A percentile compares a stretch with the other conserved stretches of the same genome.
Evolutionary conservation across 1,140 invertebrate species (phyloP).

Genomic region (Rhopalosiphum maidis): DNA sequence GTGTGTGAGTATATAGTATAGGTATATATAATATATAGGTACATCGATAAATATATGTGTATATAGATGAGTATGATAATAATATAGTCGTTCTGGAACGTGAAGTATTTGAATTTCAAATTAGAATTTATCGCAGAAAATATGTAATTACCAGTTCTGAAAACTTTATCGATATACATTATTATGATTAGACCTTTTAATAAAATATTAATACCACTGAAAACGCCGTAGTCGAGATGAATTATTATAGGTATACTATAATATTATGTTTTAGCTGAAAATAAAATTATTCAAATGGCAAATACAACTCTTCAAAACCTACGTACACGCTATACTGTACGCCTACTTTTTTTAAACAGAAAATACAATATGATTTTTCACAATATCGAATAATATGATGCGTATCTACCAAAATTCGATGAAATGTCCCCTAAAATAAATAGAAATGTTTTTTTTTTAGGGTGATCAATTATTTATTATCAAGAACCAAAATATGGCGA

Average conservation of each 20-base stretch:
- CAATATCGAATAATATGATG: background rate
- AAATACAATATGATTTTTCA: background rate
- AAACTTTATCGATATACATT: background rate
- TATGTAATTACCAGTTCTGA: background rate
- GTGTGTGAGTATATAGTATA: no score
- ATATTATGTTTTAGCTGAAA: background rate
- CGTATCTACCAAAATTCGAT: background rate
- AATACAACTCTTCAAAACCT: background rate
- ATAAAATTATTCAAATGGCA: background rate
- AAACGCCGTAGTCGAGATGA: background rate
- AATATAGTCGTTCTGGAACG: background rate
- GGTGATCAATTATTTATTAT: background rate
- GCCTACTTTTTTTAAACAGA: background rate
- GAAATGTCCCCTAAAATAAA: background rate
- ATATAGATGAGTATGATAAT: background rate
- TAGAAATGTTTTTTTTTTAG: background rate
- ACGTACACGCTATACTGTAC: background rate
- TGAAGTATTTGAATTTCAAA: background rate
- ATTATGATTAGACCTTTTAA: background rate
- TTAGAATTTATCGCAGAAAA: background rate
- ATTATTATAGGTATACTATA: background rate
- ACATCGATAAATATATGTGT: background rate
- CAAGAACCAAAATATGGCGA: background rate
- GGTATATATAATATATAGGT: no score
- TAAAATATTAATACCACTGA: background rate